Percentiles rank a stretch among this genome's conserved stretches.
These are phyloP conservation scores for Aethina tumida DNA, from an alignment of 1,140 invertebrate genomes.

Conservation along the genomic window DNA sequence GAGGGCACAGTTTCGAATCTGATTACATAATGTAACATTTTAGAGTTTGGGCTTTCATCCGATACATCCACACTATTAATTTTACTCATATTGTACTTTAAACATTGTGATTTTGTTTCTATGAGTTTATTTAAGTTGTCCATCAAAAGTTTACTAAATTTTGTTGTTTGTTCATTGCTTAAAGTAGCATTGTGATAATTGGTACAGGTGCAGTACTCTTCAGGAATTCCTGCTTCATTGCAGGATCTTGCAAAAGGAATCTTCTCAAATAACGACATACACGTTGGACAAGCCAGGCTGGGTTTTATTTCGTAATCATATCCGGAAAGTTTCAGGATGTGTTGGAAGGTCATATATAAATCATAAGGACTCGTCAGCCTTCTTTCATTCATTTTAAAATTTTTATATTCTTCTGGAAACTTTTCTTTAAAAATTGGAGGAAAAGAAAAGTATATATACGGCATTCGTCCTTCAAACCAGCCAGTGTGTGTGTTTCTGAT, in stretches of 20 bases:
- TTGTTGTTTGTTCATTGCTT: conserved; percentile 34
- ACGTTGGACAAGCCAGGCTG: conserved; percentile 48
- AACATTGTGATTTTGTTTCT: too few relatives aligned
- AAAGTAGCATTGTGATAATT: conserved; percentile 38
- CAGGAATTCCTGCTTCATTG: conserved; percentile 53
- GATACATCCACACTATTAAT: conserved; percentile 14
- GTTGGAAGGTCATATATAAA: conserved; percentile 51
- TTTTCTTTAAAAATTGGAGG: conserved; percentile 55
- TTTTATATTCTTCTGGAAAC: conserved; percentile 45
- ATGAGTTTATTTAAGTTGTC: conserved; percentile 27
- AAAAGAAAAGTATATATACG: conserved; percentile 63
- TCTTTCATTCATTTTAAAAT: conserved; percentile 52
- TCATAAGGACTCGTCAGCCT: conserved; percentile 65
- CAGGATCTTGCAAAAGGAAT: conserved; percentile 60
- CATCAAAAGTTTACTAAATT: conserved; percentile 40
- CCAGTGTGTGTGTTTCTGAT: conserved; percentile 61
- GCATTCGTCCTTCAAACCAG: conserved; percentile 75
- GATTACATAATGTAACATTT: conserved; percentile 18
- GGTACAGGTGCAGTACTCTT: conserved; percentile 72
- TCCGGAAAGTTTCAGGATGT: conserved; percentile 36
- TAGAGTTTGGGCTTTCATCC: conserved; percentile 16
- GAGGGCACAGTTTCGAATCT: conserved; percentile 24
- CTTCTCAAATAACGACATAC: conserved; percentile 55
- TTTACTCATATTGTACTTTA: conserved; percentile 36
- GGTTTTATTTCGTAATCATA: conserved; percentile 34